Evolutionary conservation across 2,797 vertebrate species (phyloP), one percentile per base, ranked within the genome.

Genomic region (Myioborus miniatus): DNA sequence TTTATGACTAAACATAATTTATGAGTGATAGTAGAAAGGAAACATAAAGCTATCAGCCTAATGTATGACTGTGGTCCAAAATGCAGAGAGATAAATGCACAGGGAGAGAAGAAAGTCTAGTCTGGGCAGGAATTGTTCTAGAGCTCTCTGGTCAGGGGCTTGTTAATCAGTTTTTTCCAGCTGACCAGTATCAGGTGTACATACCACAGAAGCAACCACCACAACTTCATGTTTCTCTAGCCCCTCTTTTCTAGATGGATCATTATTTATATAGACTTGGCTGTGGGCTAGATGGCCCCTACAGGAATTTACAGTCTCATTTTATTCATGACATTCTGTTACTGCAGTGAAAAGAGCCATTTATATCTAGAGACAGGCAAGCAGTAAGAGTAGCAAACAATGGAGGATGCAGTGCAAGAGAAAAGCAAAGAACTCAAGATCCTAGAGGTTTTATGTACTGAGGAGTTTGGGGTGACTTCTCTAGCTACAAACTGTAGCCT

Each of bases 1-100:
- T 96, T 96, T 91, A 75, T 95, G 92, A 95, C 69, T 83, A 87
- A 96, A 86, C 67, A 89, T 74, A 88, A 88, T 71, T 86, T 93
- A 68, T 78, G 87, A 96, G 55, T 79, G 67, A 88, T 47, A 83
- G 78, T 6, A 56, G 72, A 83, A 94, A 79, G 82, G 46, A 93
- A 50, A 34, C 34, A 88, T 69, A 87, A 95, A 92, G 16, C 15
- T 82, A 82, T 67, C 95, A 91, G 68, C 15, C 27, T 85, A 90
- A 95, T 19, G 8, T 80, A 93, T 47, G n/a, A 37, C 12, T 78
- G 37, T 55, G 29, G 44, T 87, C 82, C 83, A 92, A 90, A 93
- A 94, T 56, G 53, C 67, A 26, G 12, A 30, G 58, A 94, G 47
- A 93, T 62, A 83, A 92, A 96, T 49, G 22, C 46, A 55, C 0